phyloP scores from a whole-genome alignment of 2,113 vertebrate genomes.

The Plotosus lineatus region DNA sequence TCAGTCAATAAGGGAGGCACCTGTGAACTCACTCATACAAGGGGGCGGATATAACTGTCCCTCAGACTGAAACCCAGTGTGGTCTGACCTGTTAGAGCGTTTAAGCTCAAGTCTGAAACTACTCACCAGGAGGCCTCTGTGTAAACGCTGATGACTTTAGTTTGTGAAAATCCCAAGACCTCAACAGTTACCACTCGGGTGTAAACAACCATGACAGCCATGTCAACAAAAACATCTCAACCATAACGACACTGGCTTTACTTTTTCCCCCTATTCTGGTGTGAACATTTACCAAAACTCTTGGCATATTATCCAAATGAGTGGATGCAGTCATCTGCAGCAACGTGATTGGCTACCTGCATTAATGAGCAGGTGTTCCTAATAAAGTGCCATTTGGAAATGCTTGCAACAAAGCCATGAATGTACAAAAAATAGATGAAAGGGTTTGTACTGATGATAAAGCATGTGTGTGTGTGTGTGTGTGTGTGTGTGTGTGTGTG shows the following conservation, averaged over 20 bases:
- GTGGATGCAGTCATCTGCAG: background rate
- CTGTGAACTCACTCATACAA: too few species aligned
- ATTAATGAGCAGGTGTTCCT: background rate
- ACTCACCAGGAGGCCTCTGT: background rate
- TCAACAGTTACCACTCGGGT: background rate
- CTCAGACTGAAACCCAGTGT: background rate
- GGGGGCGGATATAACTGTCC: too few species aligned
- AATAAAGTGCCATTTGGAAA: background rate
- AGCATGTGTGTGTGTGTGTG: background rate
- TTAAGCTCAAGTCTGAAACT: background rate
- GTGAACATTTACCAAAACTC: background rate
- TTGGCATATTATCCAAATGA: background rate
- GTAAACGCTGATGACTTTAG: background rate
- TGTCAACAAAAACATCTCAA: too few species aligned
- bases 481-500: conserved; percentile 38
- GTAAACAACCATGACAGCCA: too few species aligned
- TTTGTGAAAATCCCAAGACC: background rate
- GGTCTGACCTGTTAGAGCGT: background rate
- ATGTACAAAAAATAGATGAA: background rate
- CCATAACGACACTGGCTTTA: background rate
- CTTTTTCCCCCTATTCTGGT: background rate
- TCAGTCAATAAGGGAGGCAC: too few species aligned
- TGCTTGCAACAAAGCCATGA: background rate
- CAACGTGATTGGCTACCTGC: background rate
- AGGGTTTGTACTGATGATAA: background rate